These are phyloP conservation scores for Pycnonotus jocosus DNA, from an alignment of 2,113 vertebrate genomes.

Conservation along the genomic window DNA sequence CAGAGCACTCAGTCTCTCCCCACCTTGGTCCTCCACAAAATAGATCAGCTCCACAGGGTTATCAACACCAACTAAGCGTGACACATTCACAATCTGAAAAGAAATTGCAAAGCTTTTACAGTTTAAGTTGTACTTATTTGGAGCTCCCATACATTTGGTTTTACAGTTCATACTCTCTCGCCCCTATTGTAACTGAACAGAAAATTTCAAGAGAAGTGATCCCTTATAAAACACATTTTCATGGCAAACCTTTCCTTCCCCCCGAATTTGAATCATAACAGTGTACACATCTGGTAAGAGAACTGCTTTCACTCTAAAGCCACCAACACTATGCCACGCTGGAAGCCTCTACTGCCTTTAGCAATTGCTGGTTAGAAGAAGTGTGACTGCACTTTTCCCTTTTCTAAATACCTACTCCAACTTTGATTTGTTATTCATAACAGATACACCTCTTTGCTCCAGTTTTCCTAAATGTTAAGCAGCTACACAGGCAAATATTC, in stretches of 20 bases:
- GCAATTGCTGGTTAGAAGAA: neutral
- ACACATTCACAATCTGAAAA: constrained; percentile 86
- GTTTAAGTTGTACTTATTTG: neutral
- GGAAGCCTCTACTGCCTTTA: neutral
- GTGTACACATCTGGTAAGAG: neutral
- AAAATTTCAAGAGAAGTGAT: neutral
- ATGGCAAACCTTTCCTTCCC: neutral
- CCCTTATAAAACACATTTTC: neutral
- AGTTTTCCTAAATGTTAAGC: neutral
- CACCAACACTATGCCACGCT: neutral
- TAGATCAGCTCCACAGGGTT: constrained; percentile 90
- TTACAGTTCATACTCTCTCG: neutral
- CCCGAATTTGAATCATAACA: neutral
- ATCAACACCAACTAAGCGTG: constrained; percentile 78
- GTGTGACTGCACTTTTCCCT: neutral
- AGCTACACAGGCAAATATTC: neutral
- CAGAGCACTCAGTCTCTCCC: constrained; percentile 82
- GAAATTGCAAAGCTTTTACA: neutral
- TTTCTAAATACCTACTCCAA: neutral
- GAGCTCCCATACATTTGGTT: neutral
- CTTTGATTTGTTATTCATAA: neutral
- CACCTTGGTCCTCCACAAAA: constrained; percentile 88
- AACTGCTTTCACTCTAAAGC: neutral
- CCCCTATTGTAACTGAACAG: neutral
- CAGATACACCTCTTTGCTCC: neutral